A percentile compares a stretch with the other conserved stretches of the same genome.
These are phyloP conservation scores for Drosophila crucigera DNA, from an alignment of 2,888 invertebrate genomes.

Conservation along the genomic window DNA sequence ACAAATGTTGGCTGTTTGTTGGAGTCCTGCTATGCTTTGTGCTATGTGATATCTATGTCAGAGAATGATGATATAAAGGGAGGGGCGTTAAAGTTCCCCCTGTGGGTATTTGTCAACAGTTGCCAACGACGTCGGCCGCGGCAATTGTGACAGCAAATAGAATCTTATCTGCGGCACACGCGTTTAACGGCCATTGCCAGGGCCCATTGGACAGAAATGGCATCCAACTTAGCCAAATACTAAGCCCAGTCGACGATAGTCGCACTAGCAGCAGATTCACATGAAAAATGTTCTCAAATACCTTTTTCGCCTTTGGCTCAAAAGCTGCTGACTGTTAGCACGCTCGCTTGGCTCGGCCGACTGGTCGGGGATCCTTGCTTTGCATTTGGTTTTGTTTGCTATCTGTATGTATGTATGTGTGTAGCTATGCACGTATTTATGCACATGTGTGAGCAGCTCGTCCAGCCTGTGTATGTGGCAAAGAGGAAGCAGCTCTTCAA, in stretches of 20 bases:
- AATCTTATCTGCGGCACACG: slow-evolving; percentile 70
- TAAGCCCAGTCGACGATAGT: slow-evolving; percentile 38
- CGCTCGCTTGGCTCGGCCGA: slow-evolving; percentile 50
- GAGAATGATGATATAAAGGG: slow-evolving; percentile 32
- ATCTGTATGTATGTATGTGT: slow-evolving; percentile 47
- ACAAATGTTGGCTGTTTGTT: slow-evolving; percentile 47
- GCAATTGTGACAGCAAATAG: slow-evolving; percentile 66
- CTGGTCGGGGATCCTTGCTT: slow-evolving; percentile 11
- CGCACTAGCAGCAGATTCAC: slow-evolving; percentile 36
- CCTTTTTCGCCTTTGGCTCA: slow-evolving; percentile 67
- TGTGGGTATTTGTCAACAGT: slow-evolving; percentile 73
- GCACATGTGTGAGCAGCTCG: slow-evolving; percentile 9
- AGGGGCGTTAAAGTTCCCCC: slow-evolving; percentile 35
- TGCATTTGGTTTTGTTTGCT: slow-evolving; percentile 66
- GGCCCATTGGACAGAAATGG: slow-evolving; percentile 24
- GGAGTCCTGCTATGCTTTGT: not conserved
- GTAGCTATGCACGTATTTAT: slow-evolving; percentile 9
- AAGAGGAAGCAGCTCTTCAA: slow-evolving; percentile 19
- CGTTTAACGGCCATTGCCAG: slow-evolving; percentile 57
- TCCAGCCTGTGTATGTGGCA: slow-evolving; percentile 5
- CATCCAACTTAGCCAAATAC: slow-evolving; percentile 38
- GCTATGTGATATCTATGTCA: slow-evolving; percentile 39
- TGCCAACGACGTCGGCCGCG: slow-evolving; percentile 41
- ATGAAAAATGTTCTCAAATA: slow-evolving; percentile 76
- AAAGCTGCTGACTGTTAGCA: slow-evolving; percentile 73